These are phyloP conservation scores for Parnassius glacialis DNA, from an alignment of 2,888 invertebrate genomes.

Conservation along the genomic window DNA sequence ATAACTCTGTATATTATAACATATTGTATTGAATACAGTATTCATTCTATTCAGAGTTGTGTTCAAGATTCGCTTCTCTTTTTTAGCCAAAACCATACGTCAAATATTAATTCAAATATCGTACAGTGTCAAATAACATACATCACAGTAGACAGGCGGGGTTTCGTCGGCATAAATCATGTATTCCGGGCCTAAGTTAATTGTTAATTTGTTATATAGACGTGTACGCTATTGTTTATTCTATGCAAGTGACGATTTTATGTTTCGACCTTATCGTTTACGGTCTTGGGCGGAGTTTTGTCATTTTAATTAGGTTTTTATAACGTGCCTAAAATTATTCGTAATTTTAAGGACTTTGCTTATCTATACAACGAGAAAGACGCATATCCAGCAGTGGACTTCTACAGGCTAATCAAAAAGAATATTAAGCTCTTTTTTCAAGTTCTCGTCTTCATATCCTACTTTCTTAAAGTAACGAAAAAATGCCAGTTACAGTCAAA, in stretches of 20 bases:
- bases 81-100: slow-evolving; percentile 23
- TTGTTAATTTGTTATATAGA: slow-evolving; percentile 47
- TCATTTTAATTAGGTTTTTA: slow-evolving; percentile 18
- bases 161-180: slow-evolving; percentile 55
- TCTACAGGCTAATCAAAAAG: too few relatives aligned
- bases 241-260: slow-evolving; percentile 24
- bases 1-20: too few relatives aligned
- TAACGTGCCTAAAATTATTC: slow-evolving; percentile 22
- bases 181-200: slow-evolving; percentile 42
- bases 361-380: too few relatives aligned
- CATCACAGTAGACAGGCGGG: slow-evolving; percentile 61
- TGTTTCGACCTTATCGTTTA: slow-evolving; percentile 30
- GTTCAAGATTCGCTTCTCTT: slow-evolving; percentile 22
- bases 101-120: slow-evolving; percentile 44
- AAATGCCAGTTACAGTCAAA: too few relatives aligned
- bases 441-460: too few relatives aligned
- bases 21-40: too few relatives aligned
- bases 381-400: too few relatives aligned
- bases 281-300: slow-evolving; percentile 34
- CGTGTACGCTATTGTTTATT: slow-evolving; percentile 34
- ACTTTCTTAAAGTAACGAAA: too few relatives aligned
- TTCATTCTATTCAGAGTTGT: too few relatives aligned
- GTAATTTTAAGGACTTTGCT: too few relatives aligned
- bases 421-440: too few relatives aligned
- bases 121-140: slow-evolving; percentile 41